phyloP scores from a whole-genome alignment of 2,113 vertebrate genomes.

The Podiceps cristatus region DNA sequence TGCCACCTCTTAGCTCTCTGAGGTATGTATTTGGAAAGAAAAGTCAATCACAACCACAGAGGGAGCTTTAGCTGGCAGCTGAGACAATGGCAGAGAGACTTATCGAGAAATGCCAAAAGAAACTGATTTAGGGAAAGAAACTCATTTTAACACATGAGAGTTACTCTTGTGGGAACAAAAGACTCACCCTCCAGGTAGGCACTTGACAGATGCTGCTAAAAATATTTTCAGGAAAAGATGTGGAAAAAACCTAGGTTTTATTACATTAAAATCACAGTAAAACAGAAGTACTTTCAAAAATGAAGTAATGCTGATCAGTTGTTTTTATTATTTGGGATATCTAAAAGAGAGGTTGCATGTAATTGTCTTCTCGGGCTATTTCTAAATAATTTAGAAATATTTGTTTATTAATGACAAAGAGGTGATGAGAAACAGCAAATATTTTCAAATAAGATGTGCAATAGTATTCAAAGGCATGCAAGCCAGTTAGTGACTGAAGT shows the following conservation, averaged over 20 bases:
- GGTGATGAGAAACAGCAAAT: neutral
- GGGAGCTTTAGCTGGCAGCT: constrained; percentile 19
- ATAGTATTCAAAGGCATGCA: neutral
- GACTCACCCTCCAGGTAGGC: neutral
- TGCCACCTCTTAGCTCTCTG: neutral
- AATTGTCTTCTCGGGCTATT: neutral
- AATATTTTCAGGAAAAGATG: constrained; percentile 5
- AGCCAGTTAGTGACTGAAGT: neutral
- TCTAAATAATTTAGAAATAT: neutral
- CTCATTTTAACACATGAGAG: constrained; percentile 14
- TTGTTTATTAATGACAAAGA: neutral
- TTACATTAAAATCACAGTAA: neutral
- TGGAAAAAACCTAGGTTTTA: neutral
- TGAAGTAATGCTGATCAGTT: neutral
- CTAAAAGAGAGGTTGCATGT: neutral
- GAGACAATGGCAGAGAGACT: constrained; percentile 20
- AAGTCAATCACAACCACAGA: constrained; percentile 37
- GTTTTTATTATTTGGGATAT: neutral
- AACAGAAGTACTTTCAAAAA: neutral
- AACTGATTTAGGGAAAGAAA: constrained; percentile 1
- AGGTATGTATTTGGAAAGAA: neutral
- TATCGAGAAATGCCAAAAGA: constrained; percentile 19
- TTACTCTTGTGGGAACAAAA: constrained; percentile 48
- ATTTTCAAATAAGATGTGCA: neutral
- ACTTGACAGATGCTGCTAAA: constrained; percentile 53